Conservation (phyloP, 2,113 vertebrate genomes). For the Stigmatopora argus region DNA sequence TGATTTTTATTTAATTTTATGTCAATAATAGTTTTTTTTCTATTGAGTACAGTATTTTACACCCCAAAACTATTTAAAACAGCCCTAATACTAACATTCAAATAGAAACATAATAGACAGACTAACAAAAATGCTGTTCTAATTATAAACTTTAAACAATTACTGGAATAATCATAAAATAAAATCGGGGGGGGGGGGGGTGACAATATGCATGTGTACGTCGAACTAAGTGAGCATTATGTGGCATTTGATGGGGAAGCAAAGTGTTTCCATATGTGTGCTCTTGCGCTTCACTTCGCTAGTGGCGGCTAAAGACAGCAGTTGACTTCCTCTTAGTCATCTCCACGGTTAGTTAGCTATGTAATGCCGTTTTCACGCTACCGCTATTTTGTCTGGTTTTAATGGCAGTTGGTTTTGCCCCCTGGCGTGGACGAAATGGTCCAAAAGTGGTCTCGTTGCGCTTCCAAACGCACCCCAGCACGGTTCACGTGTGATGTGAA, state of each 20-base stretch:
- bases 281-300: background rate
- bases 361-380: background rate
- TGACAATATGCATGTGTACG: background rate
- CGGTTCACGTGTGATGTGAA: too few relatives aligned
- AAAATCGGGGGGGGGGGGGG: too few relatives aligned
- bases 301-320: background rate
- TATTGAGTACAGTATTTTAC: too few relatives aligned
- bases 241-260: slow-evolving; percentile 57
- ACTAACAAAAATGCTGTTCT: too few relatives aligned
- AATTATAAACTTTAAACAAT: too few relatives aligned
- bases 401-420: background rate
- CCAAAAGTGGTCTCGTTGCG: background rate
- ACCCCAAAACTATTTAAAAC: too few relatives aligned
- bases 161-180: too few relatives aligned
- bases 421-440: background rate
- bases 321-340: background rate
- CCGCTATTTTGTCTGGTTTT: background rate
- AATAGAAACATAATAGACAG: too few relatives aligned
- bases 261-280: slow-evolving; percentile 69
- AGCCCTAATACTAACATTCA: too few relatives aligned
- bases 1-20: too few relatives aligned
- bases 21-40: too few relatives aligned
- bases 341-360: background rate
- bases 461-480: background rate
- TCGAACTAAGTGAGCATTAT: slow-evolving; percentile 41